Base-by-base conservation (phyloP, 1,140 invertebrate species). In the Lasioglossum albipes region DNA sequence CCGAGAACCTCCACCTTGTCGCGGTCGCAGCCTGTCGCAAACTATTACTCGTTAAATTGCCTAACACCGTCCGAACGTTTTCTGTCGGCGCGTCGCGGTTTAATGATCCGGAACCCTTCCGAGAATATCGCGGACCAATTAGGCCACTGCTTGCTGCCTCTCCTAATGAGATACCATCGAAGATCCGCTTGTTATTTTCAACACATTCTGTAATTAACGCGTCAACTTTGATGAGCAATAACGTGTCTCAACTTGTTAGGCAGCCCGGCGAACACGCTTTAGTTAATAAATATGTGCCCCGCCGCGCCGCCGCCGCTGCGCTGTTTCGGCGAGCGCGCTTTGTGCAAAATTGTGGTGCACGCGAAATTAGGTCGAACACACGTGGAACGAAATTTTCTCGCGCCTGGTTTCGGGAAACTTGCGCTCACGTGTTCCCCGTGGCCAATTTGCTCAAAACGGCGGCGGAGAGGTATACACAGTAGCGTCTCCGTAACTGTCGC, bases 111-210 rank as follows among this genome's bases (percentile, higher is more conserved):
- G n/a, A 52, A 78, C 13, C 42, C 3, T 41, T 9, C n/a, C 7
- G 22, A 13, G 27, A 64, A 78, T 78, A 71, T 64, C 7, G 42
- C 7, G n/a, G 18, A 22, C 57, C 9, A 62, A 78, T 71, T 64
- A 64, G 59, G 42, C 42, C 65, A 36, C 2, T 3, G 16, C 13
- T 74, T 13, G 2, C 36, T 36, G 7, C 0, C 12, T 68, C 7
- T n/a, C 22, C n/a, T 20, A 42, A 42, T 16, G 16, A 20, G 31
- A 42, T 20, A 36, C 27, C 10, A 16, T 69, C 65, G 52, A 59
- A 59, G 57, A 20, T n/a, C 20, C 18, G 57, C 57, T 59, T n/a
- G n/a, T 59, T 59, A n/a, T n/a, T 59, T n/a, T 9, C 20, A 2
- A 59, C n/a, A n/a, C 57, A 59, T 59, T 9, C 57, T 59, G 57